Base-by-base conservation (phyloP, 2,113 vertebrate genomes). In the Panthera uncia region DNA sequence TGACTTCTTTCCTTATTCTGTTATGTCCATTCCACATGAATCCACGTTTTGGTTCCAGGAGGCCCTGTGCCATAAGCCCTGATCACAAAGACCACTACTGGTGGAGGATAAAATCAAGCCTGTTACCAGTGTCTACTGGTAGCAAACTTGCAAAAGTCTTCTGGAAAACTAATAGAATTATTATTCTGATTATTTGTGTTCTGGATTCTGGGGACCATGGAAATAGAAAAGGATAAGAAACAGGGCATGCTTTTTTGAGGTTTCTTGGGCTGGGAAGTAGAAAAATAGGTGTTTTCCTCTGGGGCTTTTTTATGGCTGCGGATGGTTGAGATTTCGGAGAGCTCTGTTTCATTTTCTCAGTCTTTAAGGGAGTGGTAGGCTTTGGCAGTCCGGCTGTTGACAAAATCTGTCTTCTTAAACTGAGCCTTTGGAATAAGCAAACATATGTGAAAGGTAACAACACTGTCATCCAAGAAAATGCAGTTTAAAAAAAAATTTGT, bases 371-470 rank as follows among this genome's bases (percentile, higher is more conserved):
- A 99, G 97, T 99, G 99, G 82, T 99, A 99, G 50, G 99, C 99
- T 98, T 98, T 99, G 36, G 98, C 98, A 36, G 99, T 99, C 85
- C 98, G 98, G 61, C 80, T 98, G 94, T 99, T 99, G 98, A 99
- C 95, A 97, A 99, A 99, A 98, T 99, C 99, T 0, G 98, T 71
- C 98, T 99, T 99, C 98, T 99, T 99, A 87, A 99, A 99, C 36
- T 99, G 99, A 92, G 98, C 98, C 99, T 99, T 98, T 65, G 93
- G 97, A 94, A 94, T 4, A 98, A 98, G 98, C 68, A 98, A 97
- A 97, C 88, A 88, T 50, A 95, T 80, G 96, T 78, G 80, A 96
- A 69, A 18, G 85, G 69, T 61, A 63, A 50, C 2, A 71, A 63
- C 1, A 36, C 63, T 86, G 73, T 93, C 94, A 88, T 66, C 45